Base-by-base conservation (phyloP, 2,888 invertebrate species). In the Pseudeuparius sepicola region DNA sequence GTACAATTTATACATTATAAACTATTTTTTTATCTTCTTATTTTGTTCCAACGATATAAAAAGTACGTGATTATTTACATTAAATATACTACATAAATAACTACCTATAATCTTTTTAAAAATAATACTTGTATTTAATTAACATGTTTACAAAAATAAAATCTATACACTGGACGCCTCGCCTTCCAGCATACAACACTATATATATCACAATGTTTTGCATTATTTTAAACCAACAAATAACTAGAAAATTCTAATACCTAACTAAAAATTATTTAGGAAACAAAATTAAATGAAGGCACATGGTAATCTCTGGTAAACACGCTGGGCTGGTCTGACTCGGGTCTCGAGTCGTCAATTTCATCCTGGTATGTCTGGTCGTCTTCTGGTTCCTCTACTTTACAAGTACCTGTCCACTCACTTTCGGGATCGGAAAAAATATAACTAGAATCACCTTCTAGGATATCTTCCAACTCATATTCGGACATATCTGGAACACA, bases 401-500 rank as follows among this genome's bases (percentile, higher is more conserved):
- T 55, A 24, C 49, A 50, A 3, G 54, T 49, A 4, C 52, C 54
- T 25, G 60, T 64, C 78, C 78, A 79, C 49, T 79, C 79, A 50
- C 78, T 78, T 59, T 79, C 79, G 0, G 79, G 76, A 52, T 79
- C 78, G 1, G 78, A 79, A 58, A 78, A 77, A 42, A 78, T 66
- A n/a, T n/a, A n/a, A n/a, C n/a, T n/a, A 44, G 69, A 15, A 33
- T 63, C 62, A 37, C 63, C 60, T 25, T 75, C 73, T 12, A 68
- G 55, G 4, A 73, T 55, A 38, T 77, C 77, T 39, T 73, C 73
- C 41, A 65, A 42, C 0, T 67, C 66, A 39, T 61, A 57, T 34
- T 68, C 66, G 1, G 68, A 67, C 32, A 63, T 48, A 39, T 60
- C 64, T 38, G 62, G 57, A 28, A 61, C 44, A 45, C 24, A 16